Evolutionary conservation across 2,113 vertebrate species (phyloP).

Genomic region (Tretioscincus oriximinensis): DNA sequence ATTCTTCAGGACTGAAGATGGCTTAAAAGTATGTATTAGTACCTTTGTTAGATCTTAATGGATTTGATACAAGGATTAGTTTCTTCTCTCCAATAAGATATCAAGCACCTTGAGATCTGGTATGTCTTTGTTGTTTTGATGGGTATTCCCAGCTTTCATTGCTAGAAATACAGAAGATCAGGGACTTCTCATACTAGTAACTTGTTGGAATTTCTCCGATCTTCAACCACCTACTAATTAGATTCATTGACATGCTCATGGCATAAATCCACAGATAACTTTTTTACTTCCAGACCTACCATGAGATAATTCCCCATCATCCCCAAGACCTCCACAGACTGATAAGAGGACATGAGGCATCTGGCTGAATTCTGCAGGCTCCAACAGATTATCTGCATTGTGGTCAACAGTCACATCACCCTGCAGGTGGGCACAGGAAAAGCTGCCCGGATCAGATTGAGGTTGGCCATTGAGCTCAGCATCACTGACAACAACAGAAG

Average conservation of each 20-base stretch:
- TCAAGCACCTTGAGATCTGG: too few species aligned
- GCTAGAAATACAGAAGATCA: background rate
- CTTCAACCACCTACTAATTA: background rate
- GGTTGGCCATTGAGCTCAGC: slow-evolving; percentile 52
- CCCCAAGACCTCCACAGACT: slow-evolving; percentile 83
- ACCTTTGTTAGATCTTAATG: background rate
- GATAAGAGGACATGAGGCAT: slow-evolving; percentile 79
- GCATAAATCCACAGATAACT: background rate
- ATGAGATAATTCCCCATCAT: slow-evolving; percentile 77
- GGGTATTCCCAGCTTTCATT: too few species aligned
- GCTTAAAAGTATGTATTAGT: background rate
- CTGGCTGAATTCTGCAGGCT: slow-evolving; percentile 58
- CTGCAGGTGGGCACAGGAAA: slow-evolving; percentile 66
- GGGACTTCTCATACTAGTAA: background rate
- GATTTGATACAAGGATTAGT: background rate
- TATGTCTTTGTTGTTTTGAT: too few species aligned
- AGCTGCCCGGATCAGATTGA: slow-evolving; percentile 64
- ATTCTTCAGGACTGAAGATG: too few species aligned
- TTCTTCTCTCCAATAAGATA: background rate
- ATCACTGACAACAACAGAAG: slow-evolving; percentile 67
- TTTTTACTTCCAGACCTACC: slow-evolving; percentile 66
- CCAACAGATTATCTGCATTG: slow-evolving; percentile 61
- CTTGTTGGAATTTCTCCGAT: background rate
- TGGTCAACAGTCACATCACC: slow-evolving; percentile 68
- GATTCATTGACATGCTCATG: rapidly evolving